Evolutionary conservation across 2,888 invertebrate genomes (phyloP).

Genomic region (Andrena minutula): DNA sequence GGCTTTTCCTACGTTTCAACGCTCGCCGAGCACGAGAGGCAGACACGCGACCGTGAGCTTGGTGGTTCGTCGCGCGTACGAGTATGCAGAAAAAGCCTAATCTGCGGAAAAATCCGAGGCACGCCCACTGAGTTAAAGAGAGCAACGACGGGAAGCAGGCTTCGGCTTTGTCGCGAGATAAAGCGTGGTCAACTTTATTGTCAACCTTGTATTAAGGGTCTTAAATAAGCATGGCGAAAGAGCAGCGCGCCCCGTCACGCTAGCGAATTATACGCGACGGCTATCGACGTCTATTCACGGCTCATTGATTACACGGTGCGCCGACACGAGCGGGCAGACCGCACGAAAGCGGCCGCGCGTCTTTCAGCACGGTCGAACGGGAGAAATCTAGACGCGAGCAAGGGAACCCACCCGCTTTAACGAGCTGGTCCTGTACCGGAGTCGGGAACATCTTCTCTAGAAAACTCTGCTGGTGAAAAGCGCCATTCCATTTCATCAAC

Average conservation of each 20-base stretch:
- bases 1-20: too few relatives aligned
- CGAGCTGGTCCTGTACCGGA: background rate
- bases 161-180: background rate
- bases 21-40: too few relatives aligned
- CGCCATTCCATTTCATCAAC: too few relatives aligned
- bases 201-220: background rate
- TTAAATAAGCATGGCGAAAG: background rate
- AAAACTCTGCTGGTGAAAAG: background rate
- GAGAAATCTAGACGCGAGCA: slow-evolving; percentile 11
- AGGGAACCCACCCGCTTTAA: background rate
- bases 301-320: slow-evolving; percentile 58
- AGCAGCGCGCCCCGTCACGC: slow-evolving; percentile 13
- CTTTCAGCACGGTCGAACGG: slow-evolving; percentile 18
- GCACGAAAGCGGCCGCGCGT: slow-evolving; percentile 30
- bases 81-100: too few relatives aligned
- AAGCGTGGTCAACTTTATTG: slow-evolving; percentile 1
- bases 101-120: too few relatives aligned
- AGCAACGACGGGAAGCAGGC: background rate
- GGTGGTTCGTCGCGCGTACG: too few relatives aligned
- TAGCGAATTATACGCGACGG: slow-evolving; percentile 26
- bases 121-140: background rate
- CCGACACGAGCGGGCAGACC: background rate
- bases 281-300: slow-evolving; percentile 57
- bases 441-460: background rate
- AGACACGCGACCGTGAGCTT: too few relatives aligned